Percentiles rank a stretch among this genome's conserved stretches.
These are phyloP conservation scores for Candoia aspera DNA, from an alignment of 2,113 vertebrate genomes.

Conservation along the genomic window DNA sequence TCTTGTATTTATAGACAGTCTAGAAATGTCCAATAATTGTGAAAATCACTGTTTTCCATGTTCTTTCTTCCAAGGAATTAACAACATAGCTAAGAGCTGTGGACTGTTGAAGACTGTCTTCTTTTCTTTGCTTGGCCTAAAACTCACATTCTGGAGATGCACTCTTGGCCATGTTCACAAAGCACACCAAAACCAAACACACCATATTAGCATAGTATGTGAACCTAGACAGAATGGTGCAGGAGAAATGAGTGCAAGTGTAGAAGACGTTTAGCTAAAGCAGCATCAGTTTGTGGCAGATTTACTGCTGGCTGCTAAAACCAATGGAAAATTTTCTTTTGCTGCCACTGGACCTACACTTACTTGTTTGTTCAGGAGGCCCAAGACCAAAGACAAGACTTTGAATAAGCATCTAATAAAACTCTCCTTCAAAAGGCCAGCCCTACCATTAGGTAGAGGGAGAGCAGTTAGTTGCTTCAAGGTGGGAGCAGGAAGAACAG, in stretches of 20 bases:
- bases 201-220: neutral
- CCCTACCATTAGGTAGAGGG: too few species aligned
- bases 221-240: too few species aligned
- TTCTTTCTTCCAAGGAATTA: neutral
- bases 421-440: neutral
- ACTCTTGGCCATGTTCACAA: neutral
- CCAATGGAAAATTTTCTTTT: neutral
- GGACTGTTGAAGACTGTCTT: neutral
- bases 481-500: too few species aligned
- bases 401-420: fast-evolving
- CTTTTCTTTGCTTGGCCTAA: neutral
- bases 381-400: neutral
- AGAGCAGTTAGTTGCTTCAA: too few species aligned
- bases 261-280: neutral
- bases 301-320: fast-evolving
- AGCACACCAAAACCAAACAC: neutral
- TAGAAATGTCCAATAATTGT: neutral
- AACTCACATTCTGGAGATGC: neutral
- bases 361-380: neutral
- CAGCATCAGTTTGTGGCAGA: neutral
- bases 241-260: neutral
- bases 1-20: neutral
- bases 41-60: neutral
- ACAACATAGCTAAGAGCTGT: neutral
- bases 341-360: neutral